phyloP scores from a whole-genome alignment of 1,140 invertebrate genomes.

The Bombus terrestris region DNA sequence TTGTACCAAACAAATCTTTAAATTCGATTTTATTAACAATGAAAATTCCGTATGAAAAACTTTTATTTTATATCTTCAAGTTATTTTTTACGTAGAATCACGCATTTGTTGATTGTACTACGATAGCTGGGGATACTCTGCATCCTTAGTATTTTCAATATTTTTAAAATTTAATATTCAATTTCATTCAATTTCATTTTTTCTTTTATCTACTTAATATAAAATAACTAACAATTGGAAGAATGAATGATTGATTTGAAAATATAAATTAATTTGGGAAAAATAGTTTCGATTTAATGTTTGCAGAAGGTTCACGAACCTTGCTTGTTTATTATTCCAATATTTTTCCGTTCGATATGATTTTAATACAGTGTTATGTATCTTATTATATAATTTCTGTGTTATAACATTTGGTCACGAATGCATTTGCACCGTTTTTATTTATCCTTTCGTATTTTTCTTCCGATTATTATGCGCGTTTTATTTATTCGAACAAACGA shows the following conservation, averaged over 20 bases:
- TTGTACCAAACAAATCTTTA: no score
- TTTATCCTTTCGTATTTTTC: background rate
- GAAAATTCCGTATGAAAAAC: no score
- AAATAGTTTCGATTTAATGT: background rate
- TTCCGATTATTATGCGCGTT: background rate
- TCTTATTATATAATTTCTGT: background rate
- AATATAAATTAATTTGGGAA: no score
- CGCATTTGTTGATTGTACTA: no score
- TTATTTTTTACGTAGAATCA: no score
- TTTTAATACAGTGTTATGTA: background rate
- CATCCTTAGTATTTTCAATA: background rate
- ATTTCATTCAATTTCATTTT: background rate
- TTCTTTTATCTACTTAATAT: background rate
- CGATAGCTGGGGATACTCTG: no score
- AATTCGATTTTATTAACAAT: no score
- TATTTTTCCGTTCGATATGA: background rate
- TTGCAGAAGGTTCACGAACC: background rate
- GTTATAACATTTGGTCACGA: background rate
- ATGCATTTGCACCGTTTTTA: constrained; percentile 16
- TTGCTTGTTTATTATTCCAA: background rate
- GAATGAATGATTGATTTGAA: no score
- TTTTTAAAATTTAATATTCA: no score
- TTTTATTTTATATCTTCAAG: no score
- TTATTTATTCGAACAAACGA: background rate
- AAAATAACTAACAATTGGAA: no score